Evolutionary conservation across 2,113 vertebrate genomes (phyloP).

Genomic region (Oryzias curvinotus): DNA sequence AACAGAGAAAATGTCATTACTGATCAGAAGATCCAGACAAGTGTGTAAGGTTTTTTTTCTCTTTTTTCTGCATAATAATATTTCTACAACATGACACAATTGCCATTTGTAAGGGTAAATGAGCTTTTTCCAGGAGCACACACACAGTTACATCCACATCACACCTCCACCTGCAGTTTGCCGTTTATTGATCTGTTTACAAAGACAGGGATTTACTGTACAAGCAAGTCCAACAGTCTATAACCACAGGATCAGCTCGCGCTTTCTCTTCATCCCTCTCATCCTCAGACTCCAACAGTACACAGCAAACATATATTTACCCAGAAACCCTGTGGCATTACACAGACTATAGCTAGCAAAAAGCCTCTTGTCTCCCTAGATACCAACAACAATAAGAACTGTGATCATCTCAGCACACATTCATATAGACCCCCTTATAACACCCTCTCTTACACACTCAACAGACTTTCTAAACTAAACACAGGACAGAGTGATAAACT

Average conservation of each 20-base stretch:
- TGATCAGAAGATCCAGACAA: conserved; percentile 18
- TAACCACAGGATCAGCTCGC: conserved; percentile 65
- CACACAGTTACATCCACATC: conserved; percentile 17
- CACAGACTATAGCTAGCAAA: conserved; percentile 56
- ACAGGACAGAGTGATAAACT: conserved; percentile 13
- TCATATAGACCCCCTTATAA: conserved; percentile 13
- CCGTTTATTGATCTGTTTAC: conserved; percentile 75
- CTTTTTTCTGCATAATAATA: conserved; percentile 19
- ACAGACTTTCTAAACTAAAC: conserved; percentile 17
- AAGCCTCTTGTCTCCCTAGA: conserved; percentile 65
- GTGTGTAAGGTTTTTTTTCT: conserved; percentile 4
- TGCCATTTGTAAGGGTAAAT: conserved; percentile 21
- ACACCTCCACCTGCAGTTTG: conserved; percentile 47
- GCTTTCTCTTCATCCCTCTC: conserved; percentile 53
- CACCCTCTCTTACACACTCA: conserved; percentile 1
- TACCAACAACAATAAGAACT: conserved; percentile 62
- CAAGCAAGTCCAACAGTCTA: conserved; percentile 68
- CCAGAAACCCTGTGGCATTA: conserved; percentile 27
- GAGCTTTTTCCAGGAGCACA: conserved; percentile 32
- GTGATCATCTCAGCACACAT: conserved; percentile 55
- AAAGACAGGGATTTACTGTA: conserved; percentile 75
- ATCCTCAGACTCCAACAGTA: conserved; percentile 10
- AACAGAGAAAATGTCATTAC: conserved; percentile 17
- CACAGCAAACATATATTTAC: conserved; percentile 27
- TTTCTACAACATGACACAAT: conserved; percentile 19